phyloP scores from a whole-genome alignment of 2,113 vertebrate species.

The Paedocypris sp. region DNA sequence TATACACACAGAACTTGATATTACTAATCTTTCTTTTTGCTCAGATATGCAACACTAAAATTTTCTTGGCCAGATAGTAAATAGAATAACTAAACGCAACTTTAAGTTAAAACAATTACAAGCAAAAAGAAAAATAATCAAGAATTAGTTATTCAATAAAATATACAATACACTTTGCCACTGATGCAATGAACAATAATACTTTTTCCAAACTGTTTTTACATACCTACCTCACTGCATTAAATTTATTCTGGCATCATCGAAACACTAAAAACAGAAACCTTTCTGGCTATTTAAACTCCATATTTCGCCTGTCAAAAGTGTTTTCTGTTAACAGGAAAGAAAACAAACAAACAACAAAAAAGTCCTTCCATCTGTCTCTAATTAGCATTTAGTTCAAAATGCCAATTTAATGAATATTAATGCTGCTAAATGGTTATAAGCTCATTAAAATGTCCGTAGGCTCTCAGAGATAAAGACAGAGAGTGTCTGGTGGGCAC shows the following conservation, averaged over 20 bases:
- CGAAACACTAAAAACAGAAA: neutral
- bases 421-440: constrained; percentile 32
- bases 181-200: no score
- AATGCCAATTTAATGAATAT: constrained; percentile 43
- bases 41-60: no score
- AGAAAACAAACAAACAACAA: neutral
- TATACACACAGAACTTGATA: no score
- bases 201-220: no score
- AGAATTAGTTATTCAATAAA: no score
- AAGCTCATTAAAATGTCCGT: constrained; percentile 29
- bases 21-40: no score
- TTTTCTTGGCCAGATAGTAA: no score
- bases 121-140: no score
- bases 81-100: no score
- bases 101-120: no score
- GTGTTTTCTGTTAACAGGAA: constrained; percentile 5
- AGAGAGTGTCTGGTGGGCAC: constrained; percentile 20
- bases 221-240: neutral
- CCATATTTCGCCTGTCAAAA: neutral
- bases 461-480: constrained; percentile 23
- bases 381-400: constrained; percentile 35
- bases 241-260: neutral
- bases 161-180: no score
- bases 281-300: neutral
- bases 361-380: constrained; percentile 33